A percentile compares a stretch with the other conserved stretches of the same genome.
Evolutionary conservation across 2,888 invertebrate species (phyloP).

Genomic region (Temnothorax rugatulus): DNA sequence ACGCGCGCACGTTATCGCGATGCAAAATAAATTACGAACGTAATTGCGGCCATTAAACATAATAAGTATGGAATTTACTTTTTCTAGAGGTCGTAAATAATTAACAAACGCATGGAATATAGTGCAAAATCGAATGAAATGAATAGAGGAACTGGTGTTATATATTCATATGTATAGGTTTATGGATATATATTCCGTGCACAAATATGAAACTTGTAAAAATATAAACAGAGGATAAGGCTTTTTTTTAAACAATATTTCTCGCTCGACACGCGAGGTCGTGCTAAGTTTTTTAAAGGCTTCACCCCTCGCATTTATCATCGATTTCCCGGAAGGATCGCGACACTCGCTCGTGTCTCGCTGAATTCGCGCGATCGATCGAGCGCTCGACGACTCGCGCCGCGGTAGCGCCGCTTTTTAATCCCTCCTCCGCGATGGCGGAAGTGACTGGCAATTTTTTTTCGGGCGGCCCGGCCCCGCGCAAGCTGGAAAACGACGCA

Average conservation of each 20-base stretch:
- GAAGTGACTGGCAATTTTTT: constrained; percentile 68
- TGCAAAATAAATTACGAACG: constrained; percentile 31
- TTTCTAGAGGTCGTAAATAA: constrained; percentile 19
- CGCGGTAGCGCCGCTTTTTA: constrained; percentile 45
- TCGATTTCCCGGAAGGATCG: constrained; percentile 44
- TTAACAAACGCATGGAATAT: constrained; percentile 3
- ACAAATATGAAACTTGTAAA: background rate
- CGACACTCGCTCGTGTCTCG: constrained; percentile 20
- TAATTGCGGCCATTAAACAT: constrained; percentile 25
- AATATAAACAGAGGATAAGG: constrained; percentile 1
- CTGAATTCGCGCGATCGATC: constrained; percentile 50
- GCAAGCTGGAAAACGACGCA: constrained; percentile 68
- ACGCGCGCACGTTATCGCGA: constrained; percentile 9
- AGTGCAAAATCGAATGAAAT: constrained; percentile 5
- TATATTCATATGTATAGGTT: background rate
- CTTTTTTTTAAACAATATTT: background rate
- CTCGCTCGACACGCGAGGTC: background rate
- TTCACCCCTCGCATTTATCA: background rate
- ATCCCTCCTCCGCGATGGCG: constrained; percentile 57
- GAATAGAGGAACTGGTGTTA: background rate
- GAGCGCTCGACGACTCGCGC: constrained; percentile 25
- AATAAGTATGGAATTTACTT: constrained; percentile 34
- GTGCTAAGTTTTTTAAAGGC: background rate
- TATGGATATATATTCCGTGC: background rate
- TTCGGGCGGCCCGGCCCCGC: constrained; percentile 62